Evolutionary conservation across 2,797 vertebrate genomes (phyloP).

Genomic region (Karalla daura): DNA sequence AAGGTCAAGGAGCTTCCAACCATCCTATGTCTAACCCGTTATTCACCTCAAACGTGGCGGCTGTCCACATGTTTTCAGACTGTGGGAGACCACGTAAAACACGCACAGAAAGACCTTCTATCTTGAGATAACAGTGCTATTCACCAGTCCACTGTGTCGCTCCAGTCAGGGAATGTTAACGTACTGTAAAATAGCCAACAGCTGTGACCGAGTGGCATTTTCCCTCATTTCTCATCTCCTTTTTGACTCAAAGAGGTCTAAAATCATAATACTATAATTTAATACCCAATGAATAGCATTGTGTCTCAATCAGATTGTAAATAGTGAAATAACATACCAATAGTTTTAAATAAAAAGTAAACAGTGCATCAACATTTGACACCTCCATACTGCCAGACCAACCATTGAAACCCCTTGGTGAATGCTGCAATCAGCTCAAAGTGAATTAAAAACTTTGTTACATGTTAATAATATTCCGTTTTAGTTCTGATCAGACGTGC

Average conservation of each 20-base stretch:
- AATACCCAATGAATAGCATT: neutral
- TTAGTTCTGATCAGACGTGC: neutral
- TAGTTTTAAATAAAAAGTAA: neutral
- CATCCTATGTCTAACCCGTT: no score
- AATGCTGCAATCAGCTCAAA: neutral
- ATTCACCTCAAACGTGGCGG: no score
- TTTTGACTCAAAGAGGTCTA: neutral
- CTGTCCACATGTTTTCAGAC: no score
- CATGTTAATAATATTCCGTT: neutral
- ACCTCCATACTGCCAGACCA: neutral
- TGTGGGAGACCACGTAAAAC: no score
- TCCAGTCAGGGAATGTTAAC: no score
- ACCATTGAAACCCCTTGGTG: no score
- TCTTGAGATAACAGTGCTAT: no score
- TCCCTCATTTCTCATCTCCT: neutral
- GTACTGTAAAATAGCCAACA: neutral
- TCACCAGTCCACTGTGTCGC: no score
- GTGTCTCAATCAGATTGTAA: neutral
- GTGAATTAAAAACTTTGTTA: neutral
- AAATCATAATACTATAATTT: neutral
- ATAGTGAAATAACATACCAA: neutral
- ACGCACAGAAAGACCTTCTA: no score
- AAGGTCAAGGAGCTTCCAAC: neutral
- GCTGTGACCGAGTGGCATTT: neutral
- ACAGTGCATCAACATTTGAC: no score